Evolutionary conservation across 2,797 vertebrate species (phyloP), one percentile per base, ranked within the genome.

Genomic region (Myotis daubentonii): DNA sequence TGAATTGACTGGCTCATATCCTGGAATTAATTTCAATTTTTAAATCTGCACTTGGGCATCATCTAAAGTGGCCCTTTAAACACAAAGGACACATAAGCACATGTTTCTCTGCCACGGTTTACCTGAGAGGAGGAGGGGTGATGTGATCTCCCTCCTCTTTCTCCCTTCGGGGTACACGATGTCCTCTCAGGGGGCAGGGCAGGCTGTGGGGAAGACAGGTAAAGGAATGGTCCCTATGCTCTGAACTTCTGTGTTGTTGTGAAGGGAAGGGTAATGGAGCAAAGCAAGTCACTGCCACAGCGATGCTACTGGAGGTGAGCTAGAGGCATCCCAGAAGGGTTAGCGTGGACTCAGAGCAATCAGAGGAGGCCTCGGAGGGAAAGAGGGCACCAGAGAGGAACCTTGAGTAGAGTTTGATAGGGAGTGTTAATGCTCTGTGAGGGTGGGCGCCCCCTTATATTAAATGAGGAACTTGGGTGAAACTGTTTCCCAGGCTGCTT

Each of bases 11-110:
- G 16, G 74, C 30, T 68, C 38, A 22, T 74, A 41, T n/a, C 2
- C 68, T 92, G 49, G 57, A 91, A 41, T 51, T 60, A 53, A 95
- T 93, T 87, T 93, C 55, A 89, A 94, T 79, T 47, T 87, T 91
- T 81, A 91, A 84, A 55, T 47, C 47, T 25, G 36, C 62, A 15
- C 78, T 62, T 89, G 17, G 30, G 33, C 83, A 44, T 72, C 66
- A 33, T 53, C 55, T 89, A 93, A 86, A 20, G 20, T 13, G 13
- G 25, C 25, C 57, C 49, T 89, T 82, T 85, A 76, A 88, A 65
- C 30, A 57, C 33, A 80, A 79, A 84, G 17, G 41, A 51, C 71
- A 91, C 49, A 60, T 62, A 94, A 72, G 72, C 30, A 83, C 44
- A 60, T 57, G 30, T 62, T 87, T 87, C 16, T 66, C 60, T 65